A percentile compares a stretch with the other conserved stretches of the same genome.
These are phyloP conservation scores for Cichlasoma orientale DNA, from an alignment of 2,797 vertebrate genomes.

Conservation along the genomic window DNA sequence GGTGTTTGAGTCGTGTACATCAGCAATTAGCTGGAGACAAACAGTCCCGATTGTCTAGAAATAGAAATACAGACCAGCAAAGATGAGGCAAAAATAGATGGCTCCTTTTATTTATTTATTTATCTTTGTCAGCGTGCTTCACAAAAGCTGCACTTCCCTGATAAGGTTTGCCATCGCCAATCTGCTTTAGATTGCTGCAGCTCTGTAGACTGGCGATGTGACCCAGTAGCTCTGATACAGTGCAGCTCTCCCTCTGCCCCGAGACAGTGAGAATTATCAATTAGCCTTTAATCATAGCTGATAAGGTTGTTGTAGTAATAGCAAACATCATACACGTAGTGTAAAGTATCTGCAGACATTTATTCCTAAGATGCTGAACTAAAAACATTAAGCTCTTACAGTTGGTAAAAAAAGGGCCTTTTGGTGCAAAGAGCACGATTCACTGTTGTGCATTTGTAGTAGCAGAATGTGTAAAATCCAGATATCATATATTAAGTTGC, in stretches of 20 bases:
- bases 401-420: too few species aligned
- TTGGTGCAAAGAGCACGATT: not conserved
- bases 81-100: slow-evolving; percentile 20
- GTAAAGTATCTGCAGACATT: not conserved
- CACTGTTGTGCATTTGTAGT: not conserved
- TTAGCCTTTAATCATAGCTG: not conserved
- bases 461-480: not conserved
- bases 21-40: slow-evolving; percentile 6
- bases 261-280: slow-evolving; percentile 1
- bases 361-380: not conserved
- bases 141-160: slow-evolving; percentile 8
- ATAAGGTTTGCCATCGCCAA: slow-evolving; percentile 14
- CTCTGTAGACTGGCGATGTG: slow-evolving; percentile 11
- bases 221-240: slow-evolving; percentile 7
- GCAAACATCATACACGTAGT: not conserved
- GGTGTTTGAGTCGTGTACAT: not conserved
- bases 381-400: not conserved
- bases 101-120: slow-evolving; percentile 1
- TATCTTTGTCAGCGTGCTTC: not conserved
- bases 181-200: not conserved
- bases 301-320: not conserved
- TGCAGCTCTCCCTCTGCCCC: not conserved
- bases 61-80: slow-evolving; percentile 23
- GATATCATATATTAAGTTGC: not conserved
- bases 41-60: slow-evolving; percentile 5